Base-by-base conservation (phyloP, 2,113 vertebrate genomes). In the Alligator mississippiensis region DNA sequence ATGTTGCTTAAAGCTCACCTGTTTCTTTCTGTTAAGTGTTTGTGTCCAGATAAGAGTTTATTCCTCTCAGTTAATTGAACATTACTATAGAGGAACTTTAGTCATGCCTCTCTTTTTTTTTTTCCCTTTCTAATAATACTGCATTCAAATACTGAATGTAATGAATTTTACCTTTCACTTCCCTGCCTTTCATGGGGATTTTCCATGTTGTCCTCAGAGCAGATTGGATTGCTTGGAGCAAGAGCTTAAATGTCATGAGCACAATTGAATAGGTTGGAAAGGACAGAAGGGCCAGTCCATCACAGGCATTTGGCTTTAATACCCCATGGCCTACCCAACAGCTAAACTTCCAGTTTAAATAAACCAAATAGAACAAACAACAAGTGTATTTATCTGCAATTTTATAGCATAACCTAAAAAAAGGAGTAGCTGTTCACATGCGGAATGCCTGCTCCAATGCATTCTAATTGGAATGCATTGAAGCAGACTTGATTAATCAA, bases 1-100 rank as follows among this genome's bases (percentile, higher is more conserved):
- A 58, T 60, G 87, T 95, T 85, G 7, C 17, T 88, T 60, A 87
- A 88, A 90, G 77, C 9, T 82, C 24, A 38, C 34, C 21, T 28
- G 27, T 77, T 24, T 62, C 27, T 88, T 78, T 19, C 13, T 85
- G 60, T 63, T 85, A 25, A 75, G 75, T 59, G 25, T 60, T 85
- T 74, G 21, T 58, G 74, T 19, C 34, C 30, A 6, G 21, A 47
- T 47, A 2, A 47, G 22, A 89, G 76, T 38, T 38, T 19, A 13
- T 76, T 5, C 15, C 17, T 63, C 54, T 17, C 12, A 38, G 30
- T 59, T 17, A 18, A 78, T 68, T 47, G 47, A 47, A 47, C 47
- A 47, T 47, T 47, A 47, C 7, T 47, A 47, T 47, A 47, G 47
- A 47, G 47, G 47, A 47, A 47, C 47, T 47, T 47, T 47, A 47